These are phyloP conservation scores for Lepidurus packardi DNA, from an alignment of 1,140 invertebrate species.

Conservation along the genomic window DNA sequence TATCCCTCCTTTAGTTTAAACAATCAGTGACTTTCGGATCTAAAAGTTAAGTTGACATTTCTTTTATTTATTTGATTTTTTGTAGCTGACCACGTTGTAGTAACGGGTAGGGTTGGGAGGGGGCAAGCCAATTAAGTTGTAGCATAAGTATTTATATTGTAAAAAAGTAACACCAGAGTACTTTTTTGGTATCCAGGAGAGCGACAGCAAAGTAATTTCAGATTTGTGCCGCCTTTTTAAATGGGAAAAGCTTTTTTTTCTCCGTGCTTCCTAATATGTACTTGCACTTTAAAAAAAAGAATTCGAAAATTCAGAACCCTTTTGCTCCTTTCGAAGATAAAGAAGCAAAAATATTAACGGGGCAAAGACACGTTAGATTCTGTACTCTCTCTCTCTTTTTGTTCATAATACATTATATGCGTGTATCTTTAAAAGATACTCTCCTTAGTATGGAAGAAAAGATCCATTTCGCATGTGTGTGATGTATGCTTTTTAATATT, in stretches of 20 bases:
- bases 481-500: background rate
- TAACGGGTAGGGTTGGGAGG: no score
- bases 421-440: no score
- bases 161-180: no score
- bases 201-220: background rate
- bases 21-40: no score
- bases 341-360: background rate
- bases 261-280: background rate
- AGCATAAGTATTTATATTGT: no score
- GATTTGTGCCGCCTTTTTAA: background rate
- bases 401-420: no score
- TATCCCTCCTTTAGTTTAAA: no score
- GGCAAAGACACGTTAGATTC: background rate
- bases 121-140: no score
- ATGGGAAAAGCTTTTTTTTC: background rate
- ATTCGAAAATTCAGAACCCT: background rate
- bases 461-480: background rate
- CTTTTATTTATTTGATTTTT: no score
- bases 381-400: background rate
- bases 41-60: no score
- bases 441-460: background rate
- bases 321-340: no score
- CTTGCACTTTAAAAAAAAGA: background rate
- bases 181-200: background rate
- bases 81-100: no score